Percentiles rank a stretch among this genome's conserved stretches.
Conservation (phyloP, 2,797 vertebrate genomes). For the Peromyscus attwateri region DNA sequence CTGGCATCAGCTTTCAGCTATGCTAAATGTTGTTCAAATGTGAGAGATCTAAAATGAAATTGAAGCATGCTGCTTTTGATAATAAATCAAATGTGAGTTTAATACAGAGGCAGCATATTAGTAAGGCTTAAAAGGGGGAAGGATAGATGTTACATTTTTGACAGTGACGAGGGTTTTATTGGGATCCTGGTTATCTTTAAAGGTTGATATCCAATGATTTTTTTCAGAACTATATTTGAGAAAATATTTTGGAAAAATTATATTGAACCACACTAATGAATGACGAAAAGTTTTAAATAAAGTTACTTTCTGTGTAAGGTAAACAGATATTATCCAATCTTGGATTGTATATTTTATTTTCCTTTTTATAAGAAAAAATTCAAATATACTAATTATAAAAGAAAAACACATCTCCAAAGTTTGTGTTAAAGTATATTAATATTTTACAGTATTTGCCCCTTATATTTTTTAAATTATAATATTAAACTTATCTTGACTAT, state of each 20-base stretch:
- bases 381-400: neutral
- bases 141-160: slow-evolving; percentile 65
- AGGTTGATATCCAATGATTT: slow-evolving; percentile 61
- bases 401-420: neutral
- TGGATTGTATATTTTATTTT: slow-evolving; percentile 47
- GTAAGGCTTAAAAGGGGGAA: slow-evolving; percentile 55
- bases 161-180: slow-evolving; percentile 53
- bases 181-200: slow-evolving; percentile 61
- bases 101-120: slow-evolving; percentile 60
- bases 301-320: neutral
- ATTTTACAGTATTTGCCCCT: neutral
- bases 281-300: slow-evolving; percentile 52
- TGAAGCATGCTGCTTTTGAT: slow-evolving; percentile 11
- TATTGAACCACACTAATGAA: slow-evolving; percentile 29
- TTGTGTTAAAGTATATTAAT: neutral
- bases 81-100: slow-evolving; percentile 73
- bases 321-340: neutral
- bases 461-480: neutral
- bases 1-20: slow-evolving; percentile 44
- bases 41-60: slow-evolving; percentile 67
- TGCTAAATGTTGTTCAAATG: slow-evolving; percentile 78
- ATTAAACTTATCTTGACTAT: neutral
- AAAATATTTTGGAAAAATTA: slow-evolving; percentile 65
- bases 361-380: slow-evolving; percentile 35
- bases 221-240: slow-evolving; percentile 62